Base-by-base conservation (phyloP, 2,797 vertebrate species). In the Danio tinwini region DNA sequence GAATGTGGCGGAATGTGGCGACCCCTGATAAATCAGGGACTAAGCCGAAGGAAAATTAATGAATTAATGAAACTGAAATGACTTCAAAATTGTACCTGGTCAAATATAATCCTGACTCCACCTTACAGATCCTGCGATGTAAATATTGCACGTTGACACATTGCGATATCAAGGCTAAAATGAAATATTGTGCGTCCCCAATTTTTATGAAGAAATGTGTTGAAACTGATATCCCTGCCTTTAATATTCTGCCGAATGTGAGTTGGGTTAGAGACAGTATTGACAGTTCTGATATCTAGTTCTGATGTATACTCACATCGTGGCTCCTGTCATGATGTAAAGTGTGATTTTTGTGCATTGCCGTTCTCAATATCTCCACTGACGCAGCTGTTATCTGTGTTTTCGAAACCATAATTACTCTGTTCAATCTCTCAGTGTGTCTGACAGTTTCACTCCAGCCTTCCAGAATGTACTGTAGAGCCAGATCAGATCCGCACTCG, bases 331-430 rank as follows among this genome's bases (percentile, higher is more conserved):
- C 40, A 37, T 2, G 0, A 17, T 70, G 68, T 53, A 70, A 70
- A 53, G 49, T n/a, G 3, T 11, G 12, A 19, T 70, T 6, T 1
- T 8, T 5, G 37, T 6, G 10, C 29, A 40, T 53, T 5, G 0
- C 17, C 47, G 8, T 47, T 47, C 10, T 40, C 67, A 53, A 13
- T 53, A 12, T 39, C 49, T 5, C 49, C 14, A 50, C 3, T 8
- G 2, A n/a, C 21, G 13, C 62, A 49, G 19, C 44, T 14, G 29
- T 29, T 29, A 29, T 29, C 29, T 29, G 29, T 29, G 29, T 29
- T 61, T 74, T 14, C 56, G 39, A 74, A 61, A 50, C 72, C 21
- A 5, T 74, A 74, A 74, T 74, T 74, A 61, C 72, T 16, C n/a
- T 62, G 56, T 74, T 56, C 10, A 62, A 47, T 62, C 9, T 62